Conservation (phyloP, 2,888 invertebrate species). For the Lapara coniferarum region DNA sequence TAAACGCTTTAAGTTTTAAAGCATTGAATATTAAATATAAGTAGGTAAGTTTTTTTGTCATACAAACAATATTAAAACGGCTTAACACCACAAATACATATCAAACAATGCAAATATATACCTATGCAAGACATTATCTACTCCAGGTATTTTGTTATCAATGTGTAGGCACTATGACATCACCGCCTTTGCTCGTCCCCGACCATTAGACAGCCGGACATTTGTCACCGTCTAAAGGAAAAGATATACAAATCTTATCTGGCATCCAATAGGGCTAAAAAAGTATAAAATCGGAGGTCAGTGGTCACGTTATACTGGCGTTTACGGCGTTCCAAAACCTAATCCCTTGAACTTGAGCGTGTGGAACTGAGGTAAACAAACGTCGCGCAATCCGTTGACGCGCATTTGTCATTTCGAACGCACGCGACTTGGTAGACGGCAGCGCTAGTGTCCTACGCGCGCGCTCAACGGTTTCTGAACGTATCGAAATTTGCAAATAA, state of each 20-base stretch:
- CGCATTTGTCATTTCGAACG: conserved; percentile 80
- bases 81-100: too few relatives aligned
- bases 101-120: not conserved
- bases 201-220: conserved; percentile 21
- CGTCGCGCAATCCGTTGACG: conserved; percentile 62
- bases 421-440: conserved; percentile 60
- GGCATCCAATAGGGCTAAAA: conserved; percentile 36
- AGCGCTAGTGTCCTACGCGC: conserved; percentile 60
- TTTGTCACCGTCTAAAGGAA: conserved; percentile 21
- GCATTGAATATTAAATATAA: not conserved
- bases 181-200: conserved; percentile 29
- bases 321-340: conserved; percentile 47
- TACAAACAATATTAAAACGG: too few relatives aligned
- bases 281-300: conserved; percentile 42
- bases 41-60: not conserved
- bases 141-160: conserved; percentile 28
- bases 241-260: conserved; percentile 35
- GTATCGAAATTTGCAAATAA: conserved; percentile 48
- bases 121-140: conserved; percentile 33
- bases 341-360: conserved; percentile 79
- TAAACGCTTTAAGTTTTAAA: too few relatives aligned
- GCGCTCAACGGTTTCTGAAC: conserved; percentile 52
- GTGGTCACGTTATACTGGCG: conserved; percentile 48
- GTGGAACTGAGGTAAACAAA: conserved; percentile 71
- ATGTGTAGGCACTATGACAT: conserved; percentile 35